A percentile compares a stretch with the other conserved stretches of the same genome.
phyloP scores from a whole-genome alignment of 2,113 vertebrate species.

The Pomatostomus ruficeps region DNA sequence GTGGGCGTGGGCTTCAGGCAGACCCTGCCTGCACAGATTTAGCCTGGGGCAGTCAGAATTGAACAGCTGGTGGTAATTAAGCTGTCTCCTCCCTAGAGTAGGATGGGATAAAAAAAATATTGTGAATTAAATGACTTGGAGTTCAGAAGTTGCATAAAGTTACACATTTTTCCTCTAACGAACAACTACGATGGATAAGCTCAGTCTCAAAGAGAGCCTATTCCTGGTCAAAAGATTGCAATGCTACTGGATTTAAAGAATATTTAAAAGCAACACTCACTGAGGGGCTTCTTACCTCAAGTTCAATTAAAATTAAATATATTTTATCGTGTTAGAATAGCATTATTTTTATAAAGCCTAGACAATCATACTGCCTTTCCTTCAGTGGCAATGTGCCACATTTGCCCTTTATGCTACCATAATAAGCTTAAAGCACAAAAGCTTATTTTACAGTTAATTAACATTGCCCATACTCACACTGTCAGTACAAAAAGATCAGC shows the following conservation, averaged over 20 bases:
- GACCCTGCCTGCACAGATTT: accelerated
- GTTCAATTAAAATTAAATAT: background rate
- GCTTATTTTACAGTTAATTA: background rate
- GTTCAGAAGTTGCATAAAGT: background rate
- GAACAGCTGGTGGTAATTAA: background rate
- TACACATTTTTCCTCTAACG: background rate
- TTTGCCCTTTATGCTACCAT: background rate
- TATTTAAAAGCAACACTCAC: background rate
- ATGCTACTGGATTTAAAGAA: background rate
- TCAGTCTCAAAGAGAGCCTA: background rate
- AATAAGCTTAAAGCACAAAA: background rate
- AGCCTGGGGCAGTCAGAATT: background rate
- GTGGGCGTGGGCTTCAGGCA: background rate
- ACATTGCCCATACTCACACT: background rate
- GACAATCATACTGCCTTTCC: slow-evolving; percentile 21
- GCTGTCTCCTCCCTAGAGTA: background rate
- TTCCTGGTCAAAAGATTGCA: background rate
- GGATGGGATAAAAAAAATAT: background rate
- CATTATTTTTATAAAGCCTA: slow-evolving; percentile 9
- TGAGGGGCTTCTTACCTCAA: slow-evolving; percentile 9
- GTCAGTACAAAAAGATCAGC: background rate
- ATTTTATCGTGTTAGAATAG: background rate
- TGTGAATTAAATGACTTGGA: background rate
- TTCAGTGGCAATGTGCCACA: background rate
- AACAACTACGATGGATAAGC: background rate